Percentiles rank a stretch among this genome's conserved stretches.
These are phyloP conservation scores for Pygocentrus nattereri DNA, from an alignment of 2,797 vertebrate species.

Conservation along the genomic window DNA sequence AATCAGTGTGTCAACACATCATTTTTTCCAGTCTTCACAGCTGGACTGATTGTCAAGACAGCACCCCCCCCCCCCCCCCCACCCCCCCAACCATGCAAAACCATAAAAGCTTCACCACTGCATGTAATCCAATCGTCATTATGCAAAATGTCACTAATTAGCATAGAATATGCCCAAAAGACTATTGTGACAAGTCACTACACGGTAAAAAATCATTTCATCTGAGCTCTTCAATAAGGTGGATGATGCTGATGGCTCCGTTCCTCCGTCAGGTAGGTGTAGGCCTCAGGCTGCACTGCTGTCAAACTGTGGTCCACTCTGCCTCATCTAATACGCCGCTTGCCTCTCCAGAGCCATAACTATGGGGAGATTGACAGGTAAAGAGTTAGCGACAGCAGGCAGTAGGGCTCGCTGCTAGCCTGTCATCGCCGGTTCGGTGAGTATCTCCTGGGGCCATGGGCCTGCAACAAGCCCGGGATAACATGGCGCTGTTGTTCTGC, in stretches of 20 bases:
- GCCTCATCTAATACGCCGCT: slow-evolving; percentile 24
- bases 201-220: slow-evolving; percentile 19
- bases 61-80: not conserved
- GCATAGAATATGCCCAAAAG: slow-evolving; percentile 44
- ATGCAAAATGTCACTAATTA: slow-evolving; percentile 51
- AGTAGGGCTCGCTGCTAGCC: not conserved
- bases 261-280: slow-evolving; percentile 28
- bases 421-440: slow-evolving; percentile 39
- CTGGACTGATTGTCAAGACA: slow-evolving; percentile 32
- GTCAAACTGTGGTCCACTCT: slow-evolving; percentile 41
- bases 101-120: slow-evolving; percentile 21
- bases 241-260: slow-evolving; percentile 28
- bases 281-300: slow-evolving; percentile 14
- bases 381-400: slow-evolving; percentile 34
- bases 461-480: slow-evolving; percentile 36
- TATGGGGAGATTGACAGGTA: slow-evolving; percentile 50
- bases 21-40: slow-evolving; percentile 25
- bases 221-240: slow-evolving; percentile 35
- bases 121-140: slow-evolving; percentile 55
- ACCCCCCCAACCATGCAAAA: slow-evolving; percentile 13
- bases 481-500: slow-evolving; percentile 23
- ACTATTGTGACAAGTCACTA: slow-evolving; percentile 36
- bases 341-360: slow-evolving; percentile 42
- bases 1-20: slow-evolving; percentile 22
- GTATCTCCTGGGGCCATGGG: slow-evolving; percentile 48